Evolutionary conservation across 2,113 vertebrate genomes (phyloP).

Genomic region (Grantiella picta): DNA sequence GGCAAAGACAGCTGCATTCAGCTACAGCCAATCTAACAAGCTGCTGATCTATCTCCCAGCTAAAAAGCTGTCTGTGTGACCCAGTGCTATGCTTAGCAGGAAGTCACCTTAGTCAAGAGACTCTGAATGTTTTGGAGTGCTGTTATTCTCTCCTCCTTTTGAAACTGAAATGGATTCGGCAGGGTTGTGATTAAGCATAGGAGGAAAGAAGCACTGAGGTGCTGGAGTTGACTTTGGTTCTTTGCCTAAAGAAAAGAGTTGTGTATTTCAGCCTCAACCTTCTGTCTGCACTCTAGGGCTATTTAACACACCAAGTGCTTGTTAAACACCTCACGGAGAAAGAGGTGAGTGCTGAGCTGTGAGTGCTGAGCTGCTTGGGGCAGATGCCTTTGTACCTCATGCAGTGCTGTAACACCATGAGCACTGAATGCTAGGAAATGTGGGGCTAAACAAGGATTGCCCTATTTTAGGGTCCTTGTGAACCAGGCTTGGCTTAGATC

Average conservation of each 20-base stretch:
- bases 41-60: not conserved
- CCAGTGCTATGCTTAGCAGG: not conserved
- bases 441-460: not conserved
- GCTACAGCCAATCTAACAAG: not conserved
- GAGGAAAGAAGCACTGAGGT: not conserved
- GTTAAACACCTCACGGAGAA: not conserved
- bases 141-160: not conserved
- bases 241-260: not conserved
- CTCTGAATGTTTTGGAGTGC: not conserved
- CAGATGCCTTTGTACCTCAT: not conserved
- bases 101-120: not conserved
- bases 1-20: not conserved
- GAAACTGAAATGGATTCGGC: not conserved
- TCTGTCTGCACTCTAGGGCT: not conserved
- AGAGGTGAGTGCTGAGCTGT: not conserved
- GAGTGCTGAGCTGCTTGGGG: not conserved
- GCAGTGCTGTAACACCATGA: not conserved
- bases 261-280: not conserved
- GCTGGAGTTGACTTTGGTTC: not conserved
- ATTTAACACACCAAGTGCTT: not conserved
- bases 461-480: not conserved
- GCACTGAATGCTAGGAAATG: not conserved
- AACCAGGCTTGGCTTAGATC: not conserved
- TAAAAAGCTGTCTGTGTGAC: not conserved
- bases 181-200: not conserved